Base-by-base conservation (phyloP, 2,113 vertebrate genomes). In the Lycaon pictus region DNA sequence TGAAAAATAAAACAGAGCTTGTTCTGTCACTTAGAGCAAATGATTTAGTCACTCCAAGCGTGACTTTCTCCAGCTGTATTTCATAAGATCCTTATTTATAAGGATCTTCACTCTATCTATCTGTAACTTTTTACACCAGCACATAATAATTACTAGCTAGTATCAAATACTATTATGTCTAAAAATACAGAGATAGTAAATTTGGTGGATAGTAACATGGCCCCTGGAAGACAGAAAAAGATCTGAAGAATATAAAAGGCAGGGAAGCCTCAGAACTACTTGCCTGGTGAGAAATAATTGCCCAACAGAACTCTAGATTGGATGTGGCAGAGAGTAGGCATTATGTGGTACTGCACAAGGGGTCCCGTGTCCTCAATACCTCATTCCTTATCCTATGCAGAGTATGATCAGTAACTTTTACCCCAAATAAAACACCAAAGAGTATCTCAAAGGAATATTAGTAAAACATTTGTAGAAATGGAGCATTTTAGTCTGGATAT, bases 1-100 rank as follows among this genome's bases (percentile, higher is more conserved):
- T 94, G 56, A 88, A 95, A 94, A 96, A 74, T 12, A 19, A 5
- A 95, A 53, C 55, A 72, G 20, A 74, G 8, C 7, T 92, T 86
- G 48, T 15, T 76, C 13, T 93, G 11, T 79, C 43, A 72, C 32
- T 25, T 86, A 35, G 53, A 79, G 0, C 22, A 97, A 62, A 29
- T 90, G 85, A 76, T 43, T 93, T 85, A 55, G 25, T 93, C 5
- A 94, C 56, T 95, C 22, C n/a, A 51, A 53, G 71, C 53, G 79
- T 97, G 7, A 48, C 1, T 88, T 94, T 74, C 16, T 62, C 23
- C 25, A 71, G 3, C 25, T 83, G 12, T 82, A 2, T 85, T 88
- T 95, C 13, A 19, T 95, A 72, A 37, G 13, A 2, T 48, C 92
- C 83, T 82, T 87, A 19, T 22, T 82, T 87, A 19, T 22, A 83